Evolutionary conservation across 2,888 invertebrate genomes (phyloP), one percentile per base, ranked within the genome.

Genomic region (Acanthosepion lycidas): DNA sequence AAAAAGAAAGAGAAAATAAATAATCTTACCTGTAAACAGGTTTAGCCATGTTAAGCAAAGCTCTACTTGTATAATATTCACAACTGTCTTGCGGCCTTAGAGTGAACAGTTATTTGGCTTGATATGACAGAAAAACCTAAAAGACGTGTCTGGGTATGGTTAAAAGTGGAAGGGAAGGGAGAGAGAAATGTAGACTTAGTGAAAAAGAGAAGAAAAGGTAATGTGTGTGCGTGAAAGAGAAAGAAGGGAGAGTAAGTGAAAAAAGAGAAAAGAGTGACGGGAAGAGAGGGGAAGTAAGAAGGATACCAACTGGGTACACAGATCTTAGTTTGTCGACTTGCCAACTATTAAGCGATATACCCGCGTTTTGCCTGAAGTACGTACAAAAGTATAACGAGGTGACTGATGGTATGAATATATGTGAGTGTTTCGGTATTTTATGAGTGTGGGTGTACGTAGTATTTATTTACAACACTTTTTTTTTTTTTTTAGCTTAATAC

Each of bases 291-390:
- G 15, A 15, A n/a, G 78, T n/a, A 15, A 33, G 12, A 33, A n/a
- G n/a, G 78, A 78, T 78, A n/a, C 78, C 78, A 78, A 78, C n/a
- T 33, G n/a, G 78, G 78, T 33, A n/a, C 78, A 78, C 33, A n/a
- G n/a, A 78, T 78, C 1, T 78, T 33, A 33, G 78, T n/a, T 78
- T 78, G 78, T 78, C 78, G 9, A 78, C 78, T 78, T 78, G 78
- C 78, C 78, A 78, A 78, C n/a, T 78, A 78, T 78, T 78, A 78
- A n/a, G n/a, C 78, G n/a, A 78, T 78, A 78, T 33, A 78, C 78
- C n/a, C n/a, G 78, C 8, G 78, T n/a, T 78, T 78, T 78, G 23
- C 78, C 78, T 78, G n/a, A 78, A 33, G 78, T 78, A 78, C n/a
- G 78, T 78, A 33, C 33, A 78, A 42, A 42, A 78, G n/a, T n/a